A percentile compares a stretch with the other conserved stretches of the same genome.
These are phyloP conservation scores for Aphrocallistes beatrix DNA, from an alignment of 37 sponge, comb jelly and placozoan species.

Conservation along the genomic window DNA sequence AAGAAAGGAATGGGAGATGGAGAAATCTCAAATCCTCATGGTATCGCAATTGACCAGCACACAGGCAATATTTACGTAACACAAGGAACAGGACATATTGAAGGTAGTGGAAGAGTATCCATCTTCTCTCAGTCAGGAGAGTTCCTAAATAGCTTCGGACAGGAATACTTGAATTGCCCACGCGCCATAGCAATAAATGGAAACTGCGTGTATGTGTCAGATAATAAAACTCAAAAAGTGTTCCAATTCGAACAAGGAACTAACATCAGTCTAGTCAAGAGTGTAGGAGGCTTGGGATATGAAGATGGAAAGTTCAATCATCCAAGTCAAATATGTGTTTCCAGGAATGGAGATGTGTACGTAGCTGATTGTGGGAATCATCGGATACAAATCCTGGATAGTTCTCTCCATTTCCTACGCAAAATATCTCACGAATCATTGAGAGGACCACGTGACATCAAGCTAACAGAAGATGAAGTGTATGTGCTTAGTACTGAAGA, in stretches of 20 bases:
- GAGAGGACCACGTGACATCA: not conserved
- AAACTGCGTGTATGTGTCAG: not conserved
- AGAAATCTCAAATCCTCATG: too few species aligned
- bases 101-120: too few species aligned
- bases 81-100: too few species aligned
- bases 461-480: not conserved
- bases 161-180: not conserved
- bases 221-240: not conserved
- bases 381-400: not conserved
- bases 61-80: too few species aligned
- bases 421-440: not conserved
- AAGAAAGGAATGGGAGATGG: too few species aligned
- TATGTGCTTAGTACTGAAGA: not conserved
- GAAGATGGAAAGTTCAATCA: not conserved
- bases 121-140: not conserved
- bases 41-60: too few species aligned
- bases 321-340: not conserved
- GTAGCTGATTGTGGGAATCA: not conserved
- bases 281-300: not conserved
- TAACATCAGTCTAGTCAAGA: not conserved
- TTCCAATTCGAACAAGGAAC: not conserved
- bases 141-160: not conserved
- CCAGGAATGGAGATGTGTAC: not conserved
- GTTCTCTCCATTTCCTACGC: not conserved
- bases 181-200: not conserved